Conservation (phyloP, 2,113 vertebrate genomes). For the Grus americana region DNA sequence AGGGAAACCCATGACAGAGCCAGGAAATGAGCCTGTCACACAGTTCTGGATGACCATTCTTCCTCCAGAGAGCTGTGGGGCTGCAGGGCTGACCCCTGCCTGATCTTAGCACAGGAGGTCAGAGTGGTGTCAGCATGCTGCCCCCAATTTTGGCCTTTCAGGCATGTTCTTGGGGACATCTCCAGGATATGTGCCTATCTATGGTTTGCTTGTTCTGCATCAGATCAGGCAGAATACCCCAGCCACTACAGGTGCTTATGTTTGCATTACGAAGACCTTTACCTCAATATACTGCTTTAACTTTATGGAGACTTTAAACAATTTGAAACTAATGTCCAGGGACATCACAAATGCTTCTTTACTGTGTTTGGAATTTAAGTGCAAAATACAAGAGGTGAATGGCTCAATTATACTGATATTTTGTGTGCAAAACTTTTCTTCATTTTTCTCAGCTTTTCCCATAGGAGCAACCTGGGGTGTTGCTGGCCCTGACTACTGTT, state of each 20-base stretch:
- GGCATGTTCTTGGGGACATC: background rate
- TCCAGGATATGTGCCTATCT: background rate
- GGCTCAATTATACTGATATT: background rate
- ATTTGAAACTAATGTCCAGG: background rate
- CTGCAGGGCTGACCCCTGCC: background rate
- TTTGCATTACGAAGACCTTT: background rate
- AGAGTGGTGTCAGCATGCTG: background rate
- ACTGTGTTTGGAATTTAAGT: background rate
- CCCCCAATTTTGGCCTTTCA: background rate
- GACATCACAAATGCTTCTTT: background rate
- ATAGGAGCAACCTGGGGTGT: background rate
- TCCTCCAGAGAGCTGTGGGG: background rate
- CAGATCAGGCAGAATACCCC: background rate
- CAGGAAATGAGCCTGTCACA: background rate
- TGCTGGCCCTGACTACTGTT: background rate
- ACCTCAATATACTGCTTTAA: background rate
- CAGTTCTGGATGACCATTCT: background rate
- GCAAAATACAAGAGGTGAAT: background rate
- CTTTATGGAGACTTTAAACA: background rate
- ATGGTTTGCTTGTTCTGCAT: background rate
- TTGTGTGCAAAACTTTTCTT: background rate
- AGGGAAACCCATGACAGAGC: background rate
- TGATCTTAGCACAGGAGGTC: background rate
- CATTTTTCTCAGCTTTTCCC: background rate
- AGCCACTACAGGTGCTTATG: background rate